Conservation (phyloP, 2,888 invertebrate species). For the Cantharis rustica region DNA sequence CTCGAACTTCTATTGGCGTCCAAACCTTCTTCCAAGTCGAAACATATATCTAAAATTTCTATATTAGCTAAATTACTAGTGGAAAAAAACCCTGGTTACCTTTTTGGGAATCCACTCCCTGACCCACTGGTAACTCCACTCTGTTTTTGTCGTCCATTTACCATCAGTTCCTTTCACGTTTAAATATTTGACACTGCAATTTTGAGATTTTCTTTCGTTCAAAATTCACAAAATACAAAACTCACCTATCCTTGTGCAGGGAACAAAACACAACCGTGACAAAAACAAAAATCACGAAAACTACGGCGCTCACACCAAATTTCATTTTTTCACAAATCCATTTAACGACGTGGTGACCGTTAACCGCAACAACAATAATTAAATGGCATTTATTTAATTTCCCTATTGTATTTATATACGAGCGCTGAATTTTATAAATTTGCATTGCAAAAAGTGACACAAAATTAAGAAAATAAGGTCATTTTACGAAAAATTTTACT, state of each 20-base stretch:
- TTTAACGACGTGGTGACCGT: not conserved
- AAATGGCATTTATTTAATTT: not conserved
- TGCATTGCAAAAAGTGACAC: not conserved
- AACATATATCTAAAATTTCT: not conserved
- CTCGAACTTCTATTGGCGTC: not conserved
- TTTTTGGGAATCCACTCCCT: not conserved
- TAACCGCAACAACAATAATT: not conserved
- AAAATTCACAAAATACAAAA: not conserved
- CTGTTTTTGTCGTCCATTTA: constrained; percentile 1
- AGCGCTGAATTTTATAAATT: not conserved
- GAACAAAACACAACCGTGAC: not conserved
- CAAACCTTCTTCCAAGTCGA: not conserved
- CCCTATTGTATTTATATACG: not conserved
- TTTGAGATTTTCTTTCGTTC: not conserved
- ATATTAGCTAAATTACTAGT: not conserved
- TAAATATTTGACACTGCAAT: not conserved
- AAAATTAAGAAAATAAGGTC: not conserved
- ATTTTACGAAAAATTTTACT: not conserved
- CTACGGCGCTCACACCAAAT: not conserved
- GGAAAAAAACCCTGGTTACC: not conserved
- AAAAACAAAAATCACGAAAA: not conserved
- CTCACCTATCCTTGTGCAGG: not conserved
- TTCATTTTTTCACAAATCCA: constrained; percentile 1
- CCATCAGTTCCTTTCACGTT: not conserved
- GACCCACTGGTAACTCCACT: not conserved